Conservation (phyloP, 1,140 invertebrate genomes). For the Drosophila eugracilis region DNA sequence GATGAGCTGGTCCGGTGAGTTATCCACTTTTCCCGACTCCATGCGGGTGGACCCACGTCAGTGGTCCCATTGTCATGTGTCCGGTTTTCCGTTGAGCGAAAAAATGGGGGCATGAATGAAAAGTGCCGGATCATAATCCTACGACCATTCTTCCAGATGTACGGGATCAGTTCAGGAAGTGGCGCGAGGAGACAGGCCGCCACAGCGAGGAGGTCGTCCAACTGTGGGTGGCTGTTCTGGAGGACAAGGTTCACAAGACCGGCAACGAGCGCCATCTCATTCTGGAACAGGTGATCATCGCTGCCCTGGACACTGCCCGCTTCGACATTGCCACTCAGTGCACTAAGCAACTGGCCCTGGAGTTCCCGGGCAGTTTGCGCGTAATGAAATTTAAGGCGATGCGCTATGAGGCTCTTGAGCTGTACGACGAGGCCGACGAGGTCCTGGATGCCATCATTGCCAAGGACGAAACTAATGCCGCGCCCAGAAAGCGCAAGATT, state of each 20-base stretch:
- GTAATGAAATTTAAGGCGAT: constrained; percentile 95
- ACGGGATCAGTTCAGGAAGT: constrained; percentile 92
- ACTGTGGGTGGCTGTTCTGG: constrained; percentile 93
- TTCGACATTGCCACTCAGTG: constrained; percentile 92
- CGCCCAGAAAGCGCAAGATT: constrained; percentile 95
- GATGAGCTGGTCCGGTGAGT: constrained; percentile 86
- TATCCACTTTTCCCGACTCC: neutral
- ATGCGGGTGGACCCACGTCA: constrained; percentile 12
- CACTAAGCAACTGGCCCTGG: constrained; percentile 90
- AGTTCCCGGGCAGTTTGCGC: constrained; percentile 96
- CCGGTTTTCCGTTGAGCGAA: neutral
- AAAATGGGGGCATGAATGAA: constrained; percentile 28
- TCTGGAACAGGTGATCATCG: constrained; percentile 96
- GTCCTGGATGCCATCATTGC: constrained; percentile 95
- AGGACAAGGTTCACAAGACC: constrained; percentile 90
- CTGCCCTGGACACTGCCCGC: constrained; percentile 94
- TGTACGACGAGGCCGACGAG: constrained; percentile 95
- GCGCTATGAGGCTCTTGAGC: constrained; percentile 93
- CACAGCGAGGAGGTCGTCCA: constrained; percentile 94
- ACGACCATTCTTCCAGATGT: constrained; percentile 88
- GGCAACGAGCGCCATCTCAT: constrained; percentile 95
- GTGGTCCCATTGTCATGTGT: constrained; percentile 13
- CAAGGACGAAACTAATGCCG: constrained; percentile 96
- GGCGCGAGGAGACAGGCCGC: constrained; percentile 96
- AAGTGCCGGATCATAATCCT: constrained; percentile 15